These are phyloP conservation scores for Noctua janthina DNA, from an alignment of 2,888 invertebrate species.

Conservation along the genomic window DNA sequence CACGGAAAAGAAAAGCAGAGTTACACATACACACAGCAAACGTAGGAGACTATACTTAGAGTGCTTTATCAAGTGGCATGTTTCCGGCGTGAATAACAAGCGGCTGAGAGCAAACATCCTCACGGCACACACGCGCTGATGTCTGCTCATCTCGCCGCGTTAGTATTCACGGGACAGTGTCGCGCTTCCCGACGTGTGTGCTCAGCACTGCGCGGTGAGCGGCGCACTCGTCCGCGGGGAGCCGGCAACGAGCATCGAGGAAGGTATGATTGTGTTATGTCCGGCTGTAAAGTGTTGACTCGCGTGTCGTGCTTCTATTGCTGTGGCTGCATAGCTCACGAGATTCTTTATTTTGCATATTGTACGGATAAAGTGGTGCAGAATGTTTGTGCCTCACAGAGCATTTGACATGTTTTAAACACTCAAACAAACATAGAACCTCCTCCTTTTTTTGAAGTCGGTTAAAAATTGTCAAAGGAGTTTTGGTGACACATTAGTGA, in stretches of 20 bases:
- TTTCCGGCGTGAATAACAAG: constrained; percentile 53
- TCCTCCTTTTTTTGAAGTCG: too few species aligned
- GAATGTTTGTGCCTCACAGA: background rate
- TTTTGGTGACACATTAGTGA: too few species aligned
- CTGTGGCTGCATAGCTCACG: constrained; percentile 9
- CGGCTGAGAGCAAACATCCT: constrained; percentile 38
- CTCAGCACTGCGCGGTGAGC: background rate
- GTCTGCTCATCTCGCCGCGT: constrained; percentile 19
- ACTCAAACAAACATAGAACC: too few species aligned
- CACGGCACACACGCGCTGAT: constrained; percentile 1
- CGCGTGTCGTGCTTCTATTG: constrained; percentile 13
- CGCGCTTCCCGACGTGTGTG: constrained; percentile 1
- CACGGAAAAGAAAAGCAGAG: background rate
- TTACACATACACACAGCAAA: constrained; percentile 13
- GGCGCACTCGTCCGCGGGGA: constrained; percentile 2
- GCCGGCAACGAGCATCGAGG: background rate
- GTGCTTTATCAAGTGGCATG: constrained; percentile 40
- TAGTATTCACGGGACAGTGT: constrained; percentile 46
- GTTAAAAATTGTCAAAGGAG: too few species aligned
- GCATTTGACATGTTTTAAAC: background rate
- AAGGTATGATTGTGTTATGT: background rate
- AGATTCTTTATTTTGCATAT: constrained; percentile 3
- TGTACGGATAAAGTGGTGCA: background rate
- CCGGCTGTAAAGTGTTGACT: constrained; percentile 18
- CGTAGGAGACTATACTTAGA: constrained; percentile 9